These are phyloP conservation scores for Merluccius polli DNA, from an alignment of 2,797 vertebrate genomes.

Conservation along the genomic window DNA sequence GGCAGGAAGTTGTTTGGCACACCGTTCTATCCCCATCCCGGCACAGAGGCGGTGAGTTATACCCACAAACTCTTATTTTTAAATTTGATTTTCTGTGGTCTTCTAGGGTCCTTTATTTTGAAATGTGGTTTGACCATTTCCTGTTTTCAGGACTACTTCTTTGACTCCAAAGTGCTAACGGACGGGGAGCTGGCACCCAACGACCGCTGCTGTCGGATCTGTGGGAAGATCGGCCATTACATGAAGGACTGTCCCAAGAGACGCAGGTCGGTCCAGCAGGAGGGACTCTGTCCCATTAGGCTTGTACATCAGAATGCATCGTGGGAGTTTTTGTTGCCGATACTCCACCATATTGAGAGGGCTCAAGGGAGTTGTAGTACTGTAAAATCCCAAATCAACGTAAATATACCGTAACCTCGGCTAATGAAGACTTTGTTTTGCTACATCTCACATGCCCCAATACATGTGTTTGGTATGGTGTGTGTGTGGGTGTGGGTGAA, in stretches of 20 bases:
- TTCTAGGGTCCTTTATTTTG: background rate
- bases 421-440: too few relatives aligned
- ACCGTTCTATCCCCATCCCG: constrained; percentile 84
- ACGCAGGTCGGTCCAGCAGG: constrained; percentile 78
- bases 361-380: too few relatives aligned
- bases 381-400: too few relatives aligned
- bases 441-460: too few relatives aligned
- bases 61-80: background rate
- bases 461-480: background rate
- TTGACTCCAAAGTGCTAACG: constrained; percentile 95
- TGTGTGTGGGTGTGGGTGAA: too few relatives aligned
- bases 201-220: constrained; percentile 95
- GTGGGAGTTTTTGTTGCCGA: too few relatives aligned
- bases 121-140: background rate
- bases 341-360: too few relatives aligned
- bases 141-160: constrained; percentile 89
- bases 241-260: constrained; percentile 99
- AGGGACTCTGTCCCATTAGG: background rate
- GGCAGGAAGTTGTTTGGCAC: constrained; percentile 95
- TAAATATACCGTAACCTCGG: too few relatives aligned
- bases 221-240: constrained; percentile 98
- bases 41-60: constrained; percentile 87
- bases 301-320: background rate
- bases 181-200: constrained; percentile 97
- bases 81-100: background rate